These are phyloP conservation scores for Andinoacara biseriatus DNA, from an alignment of 2,113 vertebrate species.

Conservation along the genomic window DNA sequence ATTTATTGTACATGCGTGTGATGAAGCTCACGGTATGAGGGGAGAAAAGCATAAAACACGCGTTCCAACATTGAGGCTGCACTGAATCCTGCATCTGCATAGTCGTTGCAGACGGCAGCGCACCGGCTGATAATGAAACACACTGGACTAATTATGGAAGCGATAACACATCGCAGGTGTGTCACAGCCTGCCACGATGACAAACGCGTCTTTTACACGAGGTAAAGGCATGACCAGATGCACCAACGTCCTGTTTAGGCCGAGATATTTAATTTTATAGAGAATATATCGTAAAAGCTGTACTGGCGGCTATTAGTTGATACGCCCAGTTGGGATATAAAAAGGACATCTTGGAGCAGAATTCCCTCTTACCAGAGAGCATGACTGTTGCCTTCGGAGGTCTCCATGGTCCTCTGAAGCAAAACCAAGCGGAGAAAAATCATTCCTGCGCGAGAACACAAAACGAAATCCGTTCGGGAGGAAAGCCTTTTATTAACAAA, in stretches of 20 bases:
- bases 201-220: not conserved
- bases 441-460: conserved; percentile 24
- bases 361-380: conserved; percentile 67
- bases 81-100: conserved; percentile 45
- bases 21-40: not conserved
- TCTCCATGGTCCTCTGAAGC: conserved; percentile 62
- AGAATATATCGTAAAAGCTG: not conserved
- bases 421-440: conserved; percentile 26
- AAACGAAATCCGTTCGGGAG: not conserved
- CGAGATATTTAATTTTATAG: not conserved
- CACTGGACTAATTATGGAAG: conserved; percentile 13
- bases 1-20: not conserved
- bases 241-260: not conserved
- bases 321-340: conserved; percentile 35
- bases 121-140: conserved; percentile 4
- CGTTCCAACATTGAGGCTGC: conserved; percentile 24
- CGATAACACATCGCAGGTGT: conserved; percentile 54
- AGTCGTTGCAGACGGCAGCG: conserved; percentile 22
- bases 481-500: not conserved
- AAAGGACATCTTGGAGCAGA: conserved; percentile 57
- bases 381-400: conserved; percentile 68
- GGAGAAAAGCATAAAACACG: conserved; percentile 13
- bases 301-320: not conserved
- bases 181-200: conserved; percentile 25
- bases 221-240: not conserved